phyloP scores from a whole-genome alignment of 2,888 invertebrate genomes.

The Rotaria magnacalcarata region DNA sequence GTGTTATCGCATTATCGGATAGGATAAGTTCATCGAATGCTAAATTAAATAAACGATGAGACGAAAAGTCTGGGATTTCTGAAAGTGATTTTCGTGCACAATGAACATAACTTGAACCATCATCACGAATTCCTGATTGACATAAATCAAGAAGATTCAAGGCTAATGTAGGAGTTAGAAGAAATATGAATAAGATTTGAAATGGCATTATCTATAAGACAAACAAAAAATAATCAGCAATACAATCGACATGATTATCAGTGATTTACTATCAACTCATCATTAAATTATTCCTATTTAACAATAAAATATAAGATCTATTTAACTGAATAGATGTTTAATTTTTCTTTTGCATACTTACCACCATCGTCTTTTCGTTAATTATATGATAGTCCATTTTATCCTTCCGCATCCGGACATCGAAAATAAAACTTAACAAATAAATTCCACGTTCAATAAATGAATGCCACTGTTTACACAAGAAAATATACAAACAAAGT shows the following conservation, averaged over 20 bases:
- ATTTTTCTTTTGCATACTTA: too few species aligned
- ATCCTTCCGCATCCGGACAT: not conserved
- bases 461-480: not conserved
- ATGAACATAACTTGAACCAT: slow-evolving; percentile 45
- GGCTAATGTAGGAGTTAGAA: not conserved
- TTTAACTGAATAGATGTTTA: too few species aligned
- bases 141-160: slow-evolving; percentile 34
- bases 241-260: too few species aligned
- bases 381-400: not conserved
- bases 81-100: slow-evolving; percentile 42
- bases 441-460: not conserved
- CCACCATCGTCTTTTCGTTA: too few species aligned
- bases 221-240: not conserved
- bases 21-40: slow-evolving; percentile 45
- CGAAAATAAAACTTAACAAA: not conserved
- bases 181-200: not conserved
- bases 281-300: too few species aligned
- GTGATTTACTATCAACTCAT: too few species aligned
- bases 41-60: slow-evolving; percentile 35
- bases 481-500: not conserved
- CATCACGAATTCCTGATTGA: slow-evolving; percentile 46
- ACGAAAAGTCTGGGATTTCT: slow-evolving; percentile 41
- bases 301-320: too few species aligned
- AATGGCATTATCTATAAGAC: not conserved
- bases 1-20: slow-evolving; percentile 44